phyloP scores from a whole-genome alignment of 2,888 invertebrate species.

The Acleris emargana region DNA sequence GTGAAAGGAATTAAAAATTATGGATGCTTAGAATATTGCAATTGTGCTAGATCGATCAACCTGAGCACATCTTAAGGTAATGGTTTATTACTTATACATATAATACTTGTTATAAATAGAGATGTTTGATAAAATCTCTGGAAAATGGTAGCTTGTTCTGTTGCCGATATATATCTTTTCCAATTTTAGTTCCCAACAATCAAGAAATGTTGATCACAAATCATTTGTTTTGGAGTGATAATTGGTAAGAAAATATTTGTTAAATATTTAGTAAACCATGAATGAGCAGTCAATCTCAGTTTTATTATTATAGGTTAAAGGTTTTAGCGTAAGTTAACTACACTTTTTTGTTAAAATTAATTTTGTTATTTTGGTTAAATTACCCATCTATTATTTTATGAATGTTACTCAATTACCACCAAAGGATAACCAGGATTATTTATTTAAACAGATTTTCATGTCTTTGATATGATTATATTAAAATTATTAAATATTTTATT shows the following conservation, averaged over 20 bases:
- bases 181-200: too few relatives aligned
- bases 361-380: constrained; percentile 27
- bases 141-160: too few relatives aligned
- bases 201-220: not conserved
- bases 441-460: constrained; percentile 19
- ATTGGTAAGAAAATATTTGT: not conserved
- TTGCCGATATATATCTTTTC: too few relatives aligned
- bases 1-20: not conserved
- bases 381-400: not conserved
- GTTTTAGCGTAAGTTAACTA: constrained; percentile 48
- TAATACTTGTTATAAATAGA: not conserved
- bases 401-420: constrained; percentile 21
- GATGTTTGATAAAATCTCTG: too few relatives aligned
- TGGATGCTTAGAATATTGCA: too few relatives aligned
- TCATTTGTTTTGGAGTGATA: not conserved
- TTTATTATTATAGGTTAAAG: constrained; percentile 38
- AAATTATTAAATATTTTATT: too few relatives aligned
- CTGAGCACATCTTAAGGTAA: not conserved
- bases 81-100: constrained; percentile 1
- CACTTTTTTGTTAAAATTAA: constrained; percentile 43
- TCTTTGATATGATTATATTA: constrained; percentile 3
- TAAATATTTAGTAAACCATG: constrained; percentile 7
- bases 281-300: constrained; percentile 32
- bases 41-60: too few relatives aligned
- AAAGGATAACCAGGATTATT: constrained; percentile 24